Percentiles rank a stretch among this genome's conserved stretches.
Evolutionary conservation across 1,140 invertebrate species (phyloP).

Genomic region (Trachymyrmex septentrionalis): DNA sequence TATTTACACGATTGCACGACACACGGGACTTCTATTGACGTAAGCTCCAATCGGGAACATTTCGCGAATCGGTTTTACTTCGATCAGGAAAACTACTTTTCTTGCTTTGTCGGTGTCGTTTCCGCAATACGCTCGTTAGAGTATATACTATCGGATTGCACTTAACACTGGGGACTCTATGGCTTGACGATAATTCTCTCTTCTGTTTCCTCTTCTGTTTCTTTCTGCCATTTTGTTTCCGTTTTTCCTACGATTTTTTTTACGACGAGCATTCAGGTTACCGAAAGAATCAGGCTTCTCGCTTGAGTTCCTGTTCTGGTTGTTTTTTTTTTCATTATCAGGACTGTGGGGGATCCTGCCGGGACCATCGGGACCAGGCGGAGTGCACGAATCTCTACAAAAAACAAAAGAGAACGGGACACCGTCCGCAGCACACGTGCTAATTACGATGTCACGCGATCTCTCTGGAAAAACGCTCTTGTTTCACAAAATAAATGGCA

Average conservation of each 20-base stretch:
- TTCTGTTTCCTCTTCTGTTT: slow-evolving; percentile 14
- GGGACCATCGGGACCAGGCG: slow-evolving; percentile 63
- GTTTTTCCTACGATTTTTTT: slow-evolving; percentile 20
- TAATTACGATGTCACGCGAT: slow-evolving; percentile 65
- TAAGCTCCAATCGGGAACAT: slow-evolving; percentile 33
- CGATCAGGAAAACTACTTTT: slow-evolving; percentile 27
- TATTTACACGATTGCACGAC: slow-evolving; percentile 27
- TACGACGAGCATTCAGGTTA: slow-evolving; percentile 60
- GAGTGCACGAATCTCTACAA: slow-evolving; percentile 66
- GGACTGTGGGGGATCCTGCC: slow-evolving; percentile 62
- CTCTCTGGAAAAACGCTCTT: slow-evolving; percentile 31
- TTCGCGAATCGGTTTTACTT: background rate
- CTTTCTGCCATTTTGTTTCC: slow-evolving; percentile 36
- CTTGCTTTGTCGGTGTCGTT: background rate
- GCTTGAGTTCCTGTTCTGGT: slow-evolving; percentile 66
- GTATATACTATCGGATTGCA: slow-evolving; percentile 5
- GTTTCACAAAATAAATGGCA: slow-evolving; percentile 36
- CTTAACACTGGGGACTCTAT: slow-evolving; percentile 48
- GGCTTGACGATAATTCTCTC: slow-evolving; percentile 63
- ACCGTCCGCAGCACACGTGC: slow-evolving; percentile 52
- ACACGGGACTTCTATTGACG: slow-evolving; percentile 1
- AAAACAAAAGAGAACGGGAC: slow-evolving; percentile 68
- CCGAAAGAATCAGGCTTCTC: slow-evolving; percentile 58
- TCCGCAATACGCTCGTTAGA: slow-evolving; percentile 1
- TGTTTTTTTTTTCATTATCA: slow-evolving; percentile 68